Evolutionary conservation across 2,113 vertebrate genomes (phyloP).

Genomic region (Cheirogaleus medius): DNA sequence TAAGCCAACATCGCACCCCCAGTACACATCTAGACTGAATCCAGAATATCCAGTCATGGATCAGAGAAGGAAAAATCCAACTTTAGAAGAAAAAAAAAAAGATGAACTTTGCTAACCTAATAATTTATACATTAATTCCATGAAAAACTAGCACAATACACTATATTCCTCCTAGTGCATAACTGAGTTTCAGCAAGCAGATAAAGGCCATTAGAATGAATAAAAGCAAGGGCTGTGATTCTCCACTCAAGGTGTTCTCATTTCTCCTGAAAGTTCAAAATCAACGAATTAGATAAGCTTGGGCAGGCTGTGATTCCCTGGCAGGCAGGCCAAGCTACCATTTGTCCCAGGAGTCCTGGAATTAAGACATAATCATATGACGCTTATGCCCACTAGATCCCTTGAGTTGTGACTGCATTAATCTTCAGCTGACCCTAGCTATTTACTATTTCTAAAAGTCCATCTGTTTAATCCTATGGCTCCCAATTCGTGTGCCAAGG

Average conservation of each 20-base stretch:
- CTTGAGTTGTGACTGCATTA: constrained; percentile 33
- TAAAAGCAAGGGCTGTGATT: constrained; percentile 55
- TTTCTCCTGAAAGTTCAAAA: constrained; percentile 80
- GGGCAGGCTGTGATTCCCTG: constrained; percentile 57
- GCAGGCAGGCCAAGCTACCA: constrained; percentile 70
- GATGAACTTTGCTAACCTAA: constrained; percentile 60
- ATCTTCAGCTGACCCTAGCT: constrained; percentile 24
- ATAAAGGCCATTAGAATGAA: constrained; percentile 68
- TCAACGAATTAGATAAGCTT: constrained; percentile 80
- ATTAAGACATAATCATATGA: constrained; percentile 59
- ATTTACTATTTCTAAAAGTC: constrained; percentile 35
- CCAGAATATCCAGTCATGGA: constrained; percentile 55
- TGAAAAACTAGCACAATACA: constrained; percentile 57
- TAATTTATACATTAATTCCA: constrained; percentile 57
- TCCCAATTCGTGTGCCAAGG: neutral
- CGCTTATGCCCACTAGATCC: constrained; percentile 46
- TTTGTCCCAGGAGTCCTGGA: constrained; percentile 74
- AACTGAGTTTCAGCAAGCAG: constrained; percentile 58
- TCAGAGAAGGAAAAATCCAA: constrained; percentile 48
- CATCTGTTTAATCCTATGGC: neutral
- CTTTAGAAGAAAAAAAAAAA: neutral
- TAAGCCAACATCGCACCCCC: neutral
- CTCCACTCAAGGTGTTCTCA: constrained; percentile 75
- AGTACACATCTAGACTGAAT: neutral
- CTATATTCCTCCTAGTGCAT: constrained; percentile 13